A percentile compares a stretch with the other conserved stretches of the same genome.
These are phyloP conservation scores for Scarus forsteni DNA, from an alignment of 2,797 vertebrate species.

Conservation along the genomic window DNA sequence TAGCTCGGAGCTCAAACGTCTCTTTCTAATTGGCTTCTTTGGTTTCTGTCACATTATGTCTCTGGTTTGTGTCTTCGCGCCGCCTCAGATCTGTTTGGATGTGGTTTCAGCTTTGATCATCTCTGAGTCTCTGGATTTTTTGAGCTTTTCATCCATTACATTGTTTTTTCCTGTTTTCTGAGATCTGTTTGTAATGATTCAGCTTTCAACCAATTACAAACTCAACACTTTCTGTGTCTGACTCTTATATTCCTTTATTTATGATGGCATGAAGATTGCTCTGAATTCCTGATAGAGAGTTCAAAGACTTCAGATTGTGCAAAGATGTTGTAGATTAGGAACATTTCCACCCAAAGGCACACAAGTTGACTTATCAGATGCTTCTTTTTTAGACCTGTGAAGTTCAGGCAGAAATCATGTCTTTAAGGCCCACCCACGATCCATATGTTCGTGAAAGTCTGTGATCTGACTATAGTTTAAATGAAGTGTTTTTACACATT, in stretches of 20 bases:
- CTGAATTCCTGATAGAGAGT: too few species aligned
- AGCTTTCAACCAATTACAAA: background rate
- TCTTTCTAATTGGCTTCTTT: slow-evolving; percentile 23
- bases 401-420: too few species aligned
- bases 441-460: too few species aligned
- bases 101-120: slow-evolving; percentile 3
- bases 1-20: background rate
- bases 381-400: too few species aligned
- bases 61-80: slow-evolving; percentile 33
- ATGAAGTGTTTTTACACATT: too few species aligned
- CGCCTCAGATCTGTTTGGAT: slow-evolving; percentile 7
- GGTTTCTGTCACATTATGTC: slow-evolving; percentile 27
- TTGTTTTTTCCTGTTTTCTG: slow-evolving; percentile 22
- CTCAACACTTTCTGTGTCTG: background rate
- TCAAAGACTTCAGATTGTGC: too few species aligned
- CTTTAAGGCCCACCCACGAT: too few species aligned
- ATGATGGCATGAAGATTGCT: too few species aligned
- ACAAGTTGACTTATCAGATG: too few species aligned
- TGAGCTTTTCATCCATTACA: slow-evolving; percentile 3
- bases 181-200: slow-evolving; percentile 21
- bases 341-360: too few species aligned
- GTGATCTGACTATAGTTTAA: too few species aligned
- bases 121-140: background rate
- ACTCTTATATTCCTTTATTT: background rate
- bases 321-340: too few species aligned